Evolutionary conservation across 1,140 invertebrate species (phyloP).

Genomic region (Apis cerana): DNA sequence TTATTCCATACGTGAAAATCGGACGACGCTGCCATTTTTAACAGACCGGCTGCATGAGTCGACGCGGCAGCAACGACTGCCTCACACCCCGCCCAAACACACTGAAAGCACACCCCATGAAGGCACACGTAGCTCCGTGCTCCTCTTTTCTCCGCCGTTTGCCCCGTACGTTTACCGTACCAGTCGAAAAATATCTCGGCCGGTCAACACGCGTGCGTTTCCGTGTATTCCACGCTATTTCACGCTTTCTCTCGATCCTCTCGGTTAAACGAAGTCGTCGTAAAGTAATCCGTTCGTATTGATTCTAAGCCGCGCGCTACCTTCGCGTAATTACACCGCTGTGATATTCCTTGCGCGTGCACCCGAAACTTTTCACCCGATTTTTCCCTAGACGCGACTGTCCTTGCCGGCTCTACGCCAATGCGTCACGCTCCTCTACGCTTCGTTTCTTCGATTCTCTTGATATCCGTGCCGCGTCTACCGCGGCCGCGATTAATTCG

Average conservation of each 20-base stretch:
- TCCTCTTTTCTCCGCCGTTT: not conserved
- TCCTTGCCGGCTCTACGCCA: not conserved
- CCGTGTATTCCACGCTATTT: too few relatives aligned
- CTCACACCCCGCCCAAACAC: slow-evolving; percentile 47
- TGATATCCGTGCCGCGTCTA: not conserved
- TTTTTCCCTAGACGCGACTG: slow-evolving; percentile 28
- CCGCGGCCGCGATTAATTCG: slow-evolving; percentile 36
- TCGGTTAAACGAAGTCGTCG: slow-evolving; percentile 10
- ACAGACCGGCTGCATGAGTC: slow-evolving; percentile 67
- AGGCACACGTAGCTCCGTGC: not conserved
- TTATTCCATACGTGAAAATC: slow-evolving; percentile 75
- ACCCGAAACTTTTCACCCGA: slow-evolving; percentile 27
- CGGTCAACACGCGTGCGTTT: not conserved
- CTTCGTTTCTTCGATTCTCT: not conserved
- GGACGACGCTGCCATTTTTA: slow-evolving; percentile 80
- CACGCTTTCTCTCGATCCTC: slow-evolving; percentile 34
- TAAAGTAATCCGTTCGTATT: slow-evolving; percentile 43
- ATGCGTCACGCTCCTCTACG: not conserved
- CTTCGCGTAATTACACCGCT: slow-evolving; percentile 53
- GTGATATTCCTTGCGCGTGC: slow-evolving; percentile 40
- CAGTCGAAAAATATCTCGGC: slow-evolving; percentile 18
- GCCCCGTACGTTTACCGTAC: not conserved
- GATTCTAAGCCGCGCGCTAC: slow-evolving; percentile 32
- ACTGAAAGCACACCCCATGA: slow-evolving; percentile 25
- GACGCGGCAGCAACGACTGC: slow-evolving; percentile 24